Evolutionary conservation across 2,797 vertebrate genomes (phyloP), one percentile per base, ranked within the genome.

Genomic region (Brotula barbata): DNA sequence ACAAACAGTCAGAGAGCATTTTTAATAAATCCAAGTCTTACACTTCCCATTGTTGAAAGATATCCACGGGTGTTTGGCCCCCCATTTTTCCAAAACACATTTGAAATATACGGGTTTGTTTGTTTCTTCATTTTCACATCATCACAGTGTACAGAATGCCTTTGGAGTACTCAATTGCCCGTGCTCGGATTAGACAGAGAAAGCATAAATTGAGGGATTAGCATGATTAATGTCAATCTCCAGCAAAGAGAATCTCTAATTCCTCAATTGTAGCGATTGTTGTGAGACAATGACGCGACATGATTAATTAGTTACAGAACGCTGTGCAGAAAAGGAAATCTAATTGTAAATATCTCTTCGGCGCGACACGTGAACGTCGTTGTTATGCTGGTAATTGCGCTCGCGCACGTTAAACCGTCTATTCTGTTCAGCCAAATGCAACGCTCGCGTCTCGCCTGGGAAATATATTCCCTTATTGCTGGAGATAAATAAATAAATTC

Each of bases 401-500:
- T 68, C 56, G 50, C 56, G 66, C 77, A 68, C 73, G 28, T 54
- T 80, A 71, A 81, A 76, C 67, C 69, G 71, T 41, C 33, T 2
- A 13, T 44, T 83, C 51, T 25, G 75, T 52, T 83, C 58, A 36
- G 25, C 64, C 60, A 73, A 73, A 77, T 46, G 67, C 80, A 71
- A 73, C 68, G 31, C 63, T 75, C 71, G 8, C 63, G 50, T 65
- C 68, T 72, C 78, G 36, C 80, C 62, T 64, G 85, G 85, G 86
- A 85, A 85, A 87, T 81, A 66, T 66, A 76, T 69, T 41, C 58
- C 31, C 48, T 74, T 83, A 78, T 80, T 83, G 71, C 71, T 65
- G 60, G 39, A 78, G 81, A 83, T 83, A 81, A 83, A 86, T 84
- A 78, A 84, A 83, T 80, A 75, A 81, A 84, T 87, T 80, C 71